Percentiles rank a stretch among this genome's conserved stretches.
These are phyloP conservation scores for Triplophysa tibetana DNA, from an alignment of 2,113 vertebrate species.

Conservation along the genomic window DNA sequence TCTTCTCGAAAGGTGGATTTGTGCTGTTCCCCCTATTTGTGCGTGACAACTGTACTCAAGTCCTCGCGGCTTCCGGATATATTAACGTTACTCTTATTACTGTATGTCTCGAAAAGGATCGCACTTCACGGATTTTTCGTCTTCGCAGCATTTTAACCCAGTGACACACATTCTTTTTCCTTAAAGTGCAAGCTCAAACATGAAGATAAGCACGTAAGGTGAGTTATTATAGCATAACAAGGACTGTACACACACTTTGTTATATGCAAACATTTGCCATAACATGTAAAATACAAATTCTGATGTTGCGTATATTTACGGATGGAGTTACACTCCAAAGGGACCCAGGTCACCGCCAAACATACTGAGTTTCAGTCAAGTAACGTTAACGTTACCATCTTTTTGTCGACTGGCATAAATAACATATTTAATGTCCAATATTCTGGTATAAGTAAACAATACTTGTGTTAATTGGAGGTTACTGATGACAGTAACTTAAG, in stretches of 20 bases:
- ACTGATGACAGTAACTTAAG: too few species aligned
- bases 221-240: conserved; percentile 46
- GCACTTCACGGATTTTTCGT: conserved; percentile 52
- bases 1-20: conserved; percentile 38
- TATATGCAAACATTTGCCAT: not conserved
- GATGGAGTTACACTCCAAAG: not conserved
- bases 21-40: conserved; percentile 48
- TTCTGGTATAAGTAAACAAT: not conserved
- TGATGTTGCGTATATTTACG: not conserved
- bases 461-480: too few species aligned
- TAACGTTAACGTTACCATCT: too few species aligned
- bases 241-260: not conserved
- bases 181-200: conserved; percentile 50
- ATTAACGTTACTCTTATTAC: not conserved
- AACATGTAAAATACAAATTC: not conserved
- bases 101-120: not conserved
- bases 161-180: conserved; percentile 1
- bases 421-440: not conserved
- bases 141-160: not conserved
- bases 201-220: conserved; percentile 71
- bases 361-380: not conserved
- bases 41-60: conserved; percentile 45
- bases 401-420: not conserved
- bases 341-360: not conserved
- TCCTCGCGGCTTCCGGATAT: conserved; percentile 69